These are phyloP conservation scores for Pandion haliaetus DNA, from an alignment of 2,113 vertebrate genomes.

Conservation along the genomic window DNA sequence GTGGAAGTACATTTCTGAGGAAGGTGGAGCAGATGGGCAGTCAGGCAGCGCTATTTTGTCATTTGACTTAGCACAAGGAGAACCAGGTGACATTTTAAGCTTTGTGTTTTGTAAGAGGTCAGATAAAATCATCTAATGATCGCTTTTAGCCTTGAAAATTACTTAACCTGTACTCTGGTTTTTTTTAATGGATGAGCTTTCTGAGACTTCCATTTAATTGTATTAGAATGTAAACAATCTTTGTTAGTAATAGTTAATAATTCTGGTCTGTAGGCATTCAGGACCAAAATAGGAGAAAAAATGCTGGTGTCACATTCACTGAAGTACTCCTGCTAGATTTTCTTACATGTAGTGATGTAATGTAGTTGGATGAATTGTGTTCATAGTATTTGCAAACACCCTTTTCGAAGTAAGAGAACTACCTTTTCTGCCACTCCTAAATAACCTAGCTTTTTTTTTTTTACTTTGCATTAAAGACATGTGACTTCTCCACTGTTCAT, in stretches of 20 bases:
- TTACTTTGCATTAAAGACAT: neutral
- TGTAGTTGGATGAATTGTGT: neutral
- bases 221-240: neutral
- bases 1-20: neutral
- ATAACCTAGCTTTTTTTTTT: neutral
- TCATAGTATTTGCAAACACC: neutral
- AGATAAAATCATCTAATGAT: neutral
- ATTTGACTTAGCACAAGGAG: neutral
- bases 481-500: neutral
- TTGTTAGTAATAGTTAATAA: neutral
- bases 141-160: neutral
- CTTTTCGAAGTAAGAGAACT: neutral
- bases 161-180: neutral
- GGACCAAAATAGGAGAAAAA: neutral
- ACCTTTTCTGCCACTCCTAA: neutral
- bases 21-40: neutral
- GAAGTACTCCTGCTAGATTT: neutral
- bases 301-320: neutral
- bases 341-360: neutral
- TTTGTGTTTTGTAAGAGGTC: neutral
- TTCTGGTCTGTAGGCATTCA: neutral
- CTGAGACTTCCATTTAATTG: neutral
- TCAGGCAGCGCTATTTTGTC: neutral
- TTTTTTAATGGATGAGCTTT: neutral
- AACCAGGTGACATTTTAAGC: neutral